These are phyloP conservation scores for Ctenoplectra terminalis DNA, from an alignment of 1,140 invertebrate species.

Conservation along the genomic window DNA sequence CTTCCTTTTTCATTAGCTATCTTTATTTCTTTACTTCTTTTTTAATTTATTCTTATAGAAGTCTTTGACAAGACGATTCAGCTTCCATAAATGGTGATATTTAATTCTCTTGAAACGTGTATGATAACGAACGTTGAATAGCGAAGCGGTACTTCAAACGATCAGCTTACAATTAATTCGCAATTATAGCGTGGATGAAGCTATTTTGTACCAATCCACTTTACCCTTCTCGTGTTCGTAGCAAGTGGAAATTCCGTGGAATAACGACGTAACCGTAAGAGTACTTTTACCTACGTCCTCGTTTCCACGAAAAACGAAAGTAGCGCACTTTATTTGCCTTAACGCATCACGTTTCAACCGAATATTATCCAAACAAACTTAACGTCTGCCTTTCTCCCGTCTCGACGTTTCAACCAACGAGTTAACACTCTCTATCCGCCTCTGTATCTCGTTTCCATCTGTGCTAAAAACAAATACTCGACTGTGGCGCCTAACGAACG, in stretches of 20 bases:
- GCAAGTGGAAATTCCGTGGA: too few species aligned
- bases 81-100: background rate
- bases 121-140: background rate
- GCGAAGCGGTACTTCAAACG: background rate
- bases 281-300: background rate
- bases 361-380: too few species aligned
- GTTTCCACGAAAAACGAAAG: too few species aligned
- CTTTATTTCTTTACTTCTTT: background rate
- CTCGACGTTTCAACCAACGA: background rate
- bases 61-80: too few species aligned
- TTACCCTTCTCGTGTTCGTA: background rate
- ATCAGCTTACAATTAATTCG: constrained; percentile 6
- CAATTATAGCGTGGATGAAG: background rate
- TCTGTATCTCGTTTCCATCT: background rate
- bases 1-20: background rate
- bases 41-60: too few species aligned
- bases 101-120: background rate
- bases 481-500: background rate
- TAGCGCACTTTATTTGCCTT: background rate
- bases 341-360: too few species aligned
- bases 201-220: background rate
- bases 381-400: too few species aligned
- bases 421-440: background rate
- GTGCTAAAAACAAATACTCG: background rate
- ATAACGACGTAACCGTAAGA: too few species aligned